phyloP scores from a whole-genome alignment of 2,888 invertebrate species.

The Gordius sp. region DNA sequence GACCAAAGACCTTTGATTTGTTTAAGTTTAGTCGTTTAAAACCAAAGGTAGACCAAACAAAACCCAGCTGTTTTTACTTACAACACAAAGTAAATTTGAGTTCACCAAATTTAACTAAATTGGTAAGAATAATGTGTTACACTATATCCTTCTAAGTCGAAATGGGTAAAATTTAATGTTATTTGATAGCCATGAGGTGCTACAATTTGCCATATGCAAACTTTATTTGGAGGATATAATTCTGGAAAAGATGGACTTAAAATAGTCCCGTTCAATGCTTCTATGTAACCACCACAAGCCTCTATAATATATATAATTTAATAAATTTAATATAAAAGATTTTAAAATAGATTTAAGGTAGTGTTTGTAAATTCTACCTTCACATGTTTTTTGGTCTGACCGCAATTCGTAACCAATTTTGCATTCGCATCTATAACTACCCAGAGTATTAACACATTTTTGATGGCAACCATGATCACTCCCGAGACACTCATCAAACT shows the following conservation, averaged over 20 bases:
- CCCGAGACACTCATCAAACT: conserved; percentile 71
- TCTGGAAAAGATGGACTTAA: conserved; percentile 86
- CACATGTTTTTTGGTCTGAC: conserved; percentile 85
- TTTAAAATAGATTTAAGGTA: too few relatives aligned
- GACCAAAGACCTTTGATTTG: too few relatives aligned
- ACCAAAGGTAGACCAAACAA: too few relatives aligned
- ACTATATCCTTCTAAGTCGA: conserved; percentile 81
- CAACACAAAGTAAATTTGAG: too few relatives aligned
- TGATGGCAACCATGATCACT: conserved; percentile 78
- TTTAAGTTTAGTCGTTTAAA: too few relatives aligned
- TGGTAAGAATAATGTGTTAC: too few relatives aligned
- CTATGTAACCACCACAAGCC: conserved; percentile 76
- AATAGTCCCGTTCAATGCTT: conserved; percentile 64
- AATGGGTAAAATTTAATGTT: conserved; percentile 84
- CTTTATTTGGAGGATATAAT: conserved; percentile 68
- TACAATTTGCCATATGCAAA: conserved; percentile 89
- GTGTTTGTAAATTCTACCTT: too few relatives aligned
- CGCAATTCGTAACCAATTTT: conserved; percentile 80
- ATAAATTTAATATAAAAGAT: too few relatives aligned
- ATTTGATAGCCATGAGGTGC: conserved; percentile 72
- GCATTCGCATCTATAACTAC: conserved; percentile 60
- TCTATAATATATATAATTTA: conserved; percentile 35
- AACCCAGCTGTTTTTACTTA: too few relatives aligned
- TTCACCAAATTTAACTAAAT: too few relatives aligned
- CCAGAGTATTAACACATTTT: conserved; percentile 73